Evolutionary conservation across 2,113 vertebrate species (phyloP).

Genomic region (Chaetodon trifascialis): DNA sequence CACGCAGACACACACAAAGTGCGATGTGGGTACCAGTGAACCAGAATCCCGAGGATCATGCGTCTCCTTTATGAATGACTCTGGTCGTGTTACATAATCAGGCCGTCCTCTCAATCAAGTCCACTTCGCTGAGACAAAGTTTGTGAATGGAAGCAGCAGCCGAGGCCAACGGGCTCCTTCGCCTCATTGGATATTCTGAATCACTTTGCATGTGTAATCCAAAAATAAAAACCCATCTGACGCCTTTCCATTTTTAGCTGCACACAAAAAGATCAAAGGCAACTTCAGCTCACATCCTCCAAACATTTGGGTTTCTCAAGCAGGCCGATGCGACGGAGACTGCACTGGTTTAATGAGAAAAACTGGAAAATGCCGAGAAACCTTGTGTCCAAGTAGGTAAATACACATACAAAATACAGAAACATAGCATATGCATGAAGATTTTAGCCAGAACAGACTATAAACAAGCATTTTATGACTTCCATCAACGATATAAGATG

Average conservation of each 20-base stretch:
- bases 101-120: constrained; percentile 54
- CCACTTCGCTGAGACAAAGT: constrained; percentile 61
- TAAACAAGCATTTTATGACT: neutral
- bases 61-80: constrained; percentile 69
- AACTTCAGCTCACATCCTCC: constrained; percentile 19
- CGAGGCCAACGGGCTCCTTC: constrained; percentile 46
- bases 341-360: neutral
- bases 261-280: constrained; percentile 53
- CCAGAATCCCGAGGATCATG: constrained; percentile 55
- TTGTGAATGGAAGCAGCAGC: constrained; percentile 73
- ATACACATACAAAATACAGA: neutral
- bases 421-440: neutral
- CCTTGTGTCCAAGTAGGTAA: neutral
- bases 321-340: constrained; percentile 33
- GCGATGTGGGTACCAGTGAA: constrained; percentile 43
- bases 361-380: neutral
- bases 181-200: constrained; percentile 66
- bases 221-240: constrained; percentile 54
- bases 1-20: neutral
- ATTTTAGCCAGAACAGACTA: neutral
- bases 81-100: constrained; percentile 65
- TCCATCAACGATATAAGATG: neutral
- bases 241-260: constrained; percentile 59
- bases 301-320: constrained; percentile 42
- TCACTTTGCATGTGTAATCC: constrained; percentile 57